Evolutionary conservation across 2,113 vertebrate species (phyloP).

Genomic region (Phoenicopterus ruber): DNA sequence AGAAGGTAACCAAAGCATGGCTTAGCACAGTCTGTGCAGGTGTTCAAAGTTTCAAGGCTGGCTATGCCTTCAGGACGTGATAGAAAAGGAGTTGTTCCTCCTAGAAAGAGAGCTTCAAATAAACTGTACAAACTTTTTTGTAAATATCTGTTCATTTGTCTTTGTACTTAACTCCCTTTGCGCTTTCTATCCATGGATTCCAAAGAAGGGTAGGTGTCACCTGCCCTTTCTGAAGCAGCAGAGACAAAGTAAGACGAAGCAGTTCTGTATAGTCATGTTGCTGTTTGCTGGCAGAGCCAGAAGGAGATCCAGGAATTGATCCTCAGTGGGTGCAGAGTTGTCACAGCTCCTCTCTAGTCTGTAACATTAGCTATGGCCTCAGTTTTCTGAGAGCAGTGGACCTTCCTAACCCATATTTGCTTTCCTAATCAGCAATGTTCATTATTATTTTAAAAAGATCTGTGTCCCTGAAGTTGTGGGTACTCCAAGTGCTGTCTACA

Average conservation of each 20-base stretch:
- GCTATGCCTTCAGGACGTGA: not conserved
- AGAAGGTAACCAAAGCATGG: not conserved
- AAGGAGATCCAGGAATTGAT: not conserved
- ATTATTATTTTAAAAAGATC: not conserved
- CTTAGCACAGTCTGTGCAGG: not conserved
- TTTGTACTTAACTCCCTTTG: not conserved
- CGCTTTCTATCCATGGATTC: not conserved
- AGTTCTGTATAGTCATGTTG: rapidly evolving
- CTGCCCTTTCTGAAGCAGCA: not conserved
- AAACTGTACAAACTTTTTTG: not conserved
- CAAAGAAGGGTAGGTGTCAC: not conserved
- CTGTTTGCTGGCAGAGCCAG: not conserved
- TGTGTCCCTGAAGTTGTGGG: not conserved
- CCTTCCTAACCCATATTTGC: not conserved
- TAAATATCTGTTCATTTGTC: not conserved
- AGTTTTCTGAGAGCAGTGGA: not conserved
- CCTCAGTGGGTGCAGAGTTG: not conserved
- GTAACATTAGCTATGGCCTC: not conserved
- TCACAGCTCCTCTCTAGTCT: not conserved
- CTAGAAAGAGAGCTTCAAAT: not conserved
- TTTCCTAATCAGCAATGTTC: not conserved
- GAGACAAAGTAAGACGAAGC: not conserved
- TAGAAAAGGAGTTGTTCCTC: not conserved
- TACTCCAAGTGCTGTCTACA: not conserved
- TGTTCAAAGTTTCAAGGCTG: not conserved